Percentiles rank a stretch among this genome's conserved stretches.
These are phyloP conservation scores for Acanthosepion pharaonis DNA, from an alignment of 2,888 invertebrate genomes.

Conservation along the genomic window DNA sequence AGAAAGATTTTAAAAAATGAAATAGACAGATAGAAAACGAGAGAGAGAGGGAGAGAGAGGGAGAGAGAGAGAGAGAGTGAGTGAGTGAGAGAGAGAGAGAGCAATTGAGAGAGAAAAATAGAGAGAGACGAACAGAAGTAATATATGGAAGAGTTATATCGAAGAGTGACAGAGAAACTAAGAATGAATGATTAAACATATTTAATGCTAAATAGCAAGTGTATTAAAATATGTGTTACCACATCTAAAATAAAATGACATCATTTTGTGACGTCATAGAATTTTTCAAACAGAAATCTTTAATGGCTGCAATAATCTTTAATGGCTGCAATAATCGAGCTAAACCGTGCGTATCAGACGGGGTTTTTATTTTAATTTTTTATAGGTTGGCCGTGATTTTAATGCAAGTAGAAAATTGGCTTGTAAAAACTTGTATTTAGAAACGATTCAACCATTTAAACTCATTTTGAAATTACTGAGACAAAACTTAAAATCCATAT, in stretches of 20 bases:
- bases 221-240: background rate
- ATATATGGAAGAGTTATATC: background rate
- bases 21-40: too few species aligned
- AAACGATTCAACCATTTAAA: background rate
- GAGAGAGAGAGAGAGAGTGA: too few species aligned
- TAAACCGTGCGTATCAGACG: background rate
- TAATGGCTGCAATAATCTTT: background rate
- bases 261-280: conserved; percentile 10
- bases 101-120: too few species aligned
- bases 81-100: too few species aligned
- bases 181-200: background rate
- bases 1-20: too few species aligned
- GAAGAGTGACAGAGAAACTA: background rate
- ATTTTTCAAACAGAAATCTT: background rate
- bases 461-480: background rate
- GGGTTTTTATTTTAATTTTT: background rate
- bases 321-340: background rate
- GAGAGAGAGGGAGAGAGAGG: too few species aligned
- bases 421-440: background rate
- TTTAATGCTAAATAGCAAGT: background rate
- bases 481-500: background rate
- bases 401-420: background rate
- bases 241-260: background rate
- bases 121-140: background rate
- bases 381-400: background rate